Base-by-base conservation (phyloP, 1,140 invertebrate species). In the Leguminivora glycinivorella region DNA sequence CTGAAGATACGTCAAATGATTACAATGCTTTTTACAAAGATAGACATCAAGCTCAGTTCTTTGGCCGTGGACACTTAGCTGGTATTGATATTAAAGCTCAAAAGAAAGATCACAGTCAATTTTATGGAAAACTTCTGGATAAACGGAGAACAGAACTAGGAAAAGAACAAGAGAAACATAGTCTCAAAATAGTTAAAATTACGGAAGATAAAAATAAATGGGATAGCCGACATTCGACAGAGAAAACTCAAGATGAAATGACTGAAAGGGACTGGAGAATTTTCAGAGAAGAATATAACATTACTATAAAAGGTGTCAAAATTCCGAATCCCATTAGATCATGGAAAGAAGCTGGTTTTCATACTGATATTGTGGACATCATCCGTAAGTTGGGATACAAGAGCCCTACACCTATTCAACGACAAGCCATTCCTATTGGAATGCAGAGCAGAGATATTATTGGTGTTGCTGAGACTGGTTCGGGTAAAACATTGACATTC, bases 201-300 rank as follows among this genome's bases (percentile, higher is more conserved):
- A 98, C 97, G 88, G 98, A 99, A 93, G 98, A 99, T 73, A 99
- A 99, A 92, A 98, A 99, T 85, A 97, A 98, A 84, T 99, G 97
- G 97, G 99, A 99, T 92, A 98, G 99, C 86, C 94, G 99, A 25
- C 99, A 99, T 91, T 99, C 99, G 99, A 97, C 96, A 17, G 98
- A 99, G 79, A 99, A 99, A 91, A 94, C 95, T 10, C 83, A 96
- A 0, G 94, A 96, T 67, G 98, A 99, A 92, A 99, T 99, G 99
- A 98, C 97, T 9, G 98, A 99, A 86, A 94, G 99, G 84, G 99
- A 99, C 93, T 99, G 99, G 99, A 94, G 99, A 86, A 99, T 99
- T 81, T 99, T 99, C 84, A 95, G 98, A 73, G 99, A 99, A 93
- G 99, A 99, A 93, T 99, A 99, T 85, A 99, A 99, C 84, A 99